Evolutionary conservation across 2,888 invertebrate genomes (phyloP), one percentile per base, ranked within the genome.

Genomic region (Patella depressa): DNA sequence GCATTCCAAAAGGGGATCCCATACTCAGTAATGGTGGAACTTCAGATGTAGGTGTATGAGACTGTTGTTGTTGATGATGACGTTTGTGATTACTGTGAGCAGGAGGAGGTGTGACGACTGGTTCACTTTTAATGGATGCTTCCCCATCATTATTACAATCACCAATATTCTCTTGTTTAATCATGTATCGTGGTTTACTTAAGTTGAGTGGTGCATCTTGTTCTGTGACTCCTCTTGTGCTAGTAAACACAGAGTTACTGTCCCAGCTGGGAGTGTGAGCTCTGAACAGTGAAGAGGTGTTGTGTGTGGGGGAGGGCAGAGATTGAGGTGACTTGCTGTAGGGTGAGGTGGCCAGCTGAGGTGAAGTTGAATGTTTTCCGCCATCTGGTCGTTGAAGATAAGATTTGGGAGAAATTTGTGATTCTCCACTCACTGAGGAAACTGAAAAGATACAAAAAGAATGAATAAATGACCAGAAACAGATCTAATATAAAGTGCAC

Each of bases 181-280:
- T 71, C 75, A 85, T 84, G 53, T 82, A 79, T 87, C 96, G 95
- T 78, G 97, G 97, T 92, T 97, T 97, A 88, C 95, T 95, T 75
- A 97, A 94, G 92, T 97, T 97, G 71, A 98, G 93, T 1, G 97
- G 97, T 2, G 96, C 94, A 90, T 97, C 97, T 80, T 87, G 85
- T 76, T 84, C 86, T 19, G 73, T 77, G 70, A 74, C 59, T 3
- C 81, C 73, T 15, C 80, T 75, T n/a, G 78, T 72, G 54, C 19
- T 45, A 24, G 73, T 65, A 73, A 17, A 53, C 17, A n/a, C 82
- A 74, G 54, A 72, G 53, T 12, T 59, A 75, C 17, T 76, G 19
- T 12, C 19, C 82, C 79, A 80, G 34, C 53, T 57, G 15, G 78
- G 78, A 19, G 73, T 71, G 59, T 73, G 78, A 15, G 75, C 72